These are phyloP conservation scores for Gerris lacustris DNA, from an alignment of 2,888 invertebrate genomes.

Conservation along the genomic window DNA sequence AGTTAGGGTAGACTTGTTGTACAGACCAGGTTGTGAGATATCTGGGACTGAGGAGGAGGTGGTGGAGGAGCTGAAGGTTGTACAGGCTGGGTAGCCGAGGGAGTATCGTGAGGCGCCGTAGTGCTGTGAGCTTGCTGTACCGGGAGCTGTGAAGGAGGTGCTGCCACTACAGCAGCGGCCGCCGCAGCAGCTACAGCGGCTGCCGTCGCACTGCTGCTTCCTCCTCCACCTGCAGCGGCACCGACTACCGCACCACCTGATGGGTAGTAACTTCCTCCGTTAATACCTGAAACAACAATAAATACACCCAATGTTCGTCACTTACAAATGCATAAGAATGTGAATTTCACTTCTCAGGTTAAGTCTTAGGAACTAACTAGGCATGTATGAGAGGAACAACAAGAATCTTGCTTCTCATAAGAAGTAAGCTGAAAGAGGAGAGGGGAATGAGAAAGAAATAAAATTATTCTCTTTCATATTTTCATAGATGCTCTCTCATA, in stretches of 20 bases:
- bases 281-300: constrained; percentile 23
- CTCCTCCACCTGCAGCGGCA: constrained; percentile 54
- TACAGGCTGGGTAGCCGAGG: constrained; percentile 35
- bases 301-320: no score
- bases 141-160: constrained; percentile 40
- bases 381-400: no score
- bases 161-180: constrained; percentile 33
- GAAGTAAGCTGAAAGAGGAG: no score
- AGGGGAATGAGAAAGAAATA: no score
- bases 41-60: constrained; percentile 37
- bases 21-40: constrained; percentile 41
- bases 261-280: constrained; percentile 30
- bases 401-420: no score
- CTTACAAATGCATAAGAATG: no score
- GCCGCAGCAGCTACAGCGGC: constrained; percentile 52
- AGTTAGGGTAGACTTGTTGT: constrained; percentile 18
- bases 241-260: constrained; percentile 35
- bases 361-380: not conserved
- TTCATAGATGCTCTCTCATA: no score
- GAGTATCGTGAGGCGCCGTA: constrained; percentile 56
- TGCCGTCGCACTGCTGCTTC: constrained; percentile 44
- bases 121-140: constrained; percentile 81
- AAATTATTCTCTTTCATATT: no score
- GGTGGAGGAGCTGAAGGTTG: constrained; percentile 32
- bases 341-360: not conserved